Base-by-base conservation (phyloP, 2,113 vertebrate genomes). In the Poeciliopsis prolifica region DNA sequence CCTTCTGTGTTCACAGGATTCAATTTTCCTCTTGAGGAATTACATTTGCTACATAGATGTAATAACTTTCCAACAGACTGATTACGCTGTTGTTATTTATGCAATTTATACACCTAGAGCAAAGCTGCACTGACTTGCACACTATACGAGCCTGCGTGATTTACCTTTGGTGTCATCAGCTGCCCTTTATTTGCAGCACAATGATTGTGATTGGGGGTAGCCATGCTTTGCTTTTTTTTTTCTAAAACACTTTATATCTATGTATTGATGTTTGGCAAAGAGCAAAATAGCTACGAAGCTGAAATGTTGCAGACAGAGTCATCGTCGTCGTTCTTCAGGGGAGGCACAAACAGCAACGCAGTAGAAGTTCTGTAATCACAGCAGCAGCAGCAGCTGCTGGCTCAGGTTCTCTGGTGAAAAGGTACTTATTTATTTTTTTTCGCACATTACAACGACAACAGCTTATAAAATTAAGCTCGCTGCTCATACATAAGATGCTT, bases 1-100 rank as follows among this genome's bases (percentile, higher is more conserved):
- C 65, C 42, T 60, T 77, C 68, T 66, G 61, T 78, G 79, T 88
- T 82, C 74, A 70, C 75, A 74, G 71, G 42, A 87, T 88, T 87
- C 37, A 70, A 84, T 87, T 87, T 90, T 81, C 83, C 77, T 84
- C 82, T 80, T 86, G 81, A 85, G 70, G 61, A 87, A 84, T 85
- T 84, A 78, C 74, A 84, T 86, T 82, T 71, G 70, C 81, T 67
- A 11, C 78, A 83, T 15, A 75, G 60, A 86, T 84, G 80, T 82
- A 79, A 81, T 63, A 74, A 73, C 66, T 77, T 70, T 61, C 81
- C 81, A 69, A 24, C 35, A 58, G 64, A 74, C 65, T 65, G 74
- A 84, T 80, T 78, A 65, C 60, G n/a, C 35, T 61, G 62, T 69
- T 84, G 76, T 28, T 75, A 61, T 81, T 79, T 83, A 48, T 65